Evolutionary conservation across 2,113 vertebrate genomes (phyloP), one percentile per base, ranked within the genome.

Genomic region (Salminus brasiliensis): DNA sequence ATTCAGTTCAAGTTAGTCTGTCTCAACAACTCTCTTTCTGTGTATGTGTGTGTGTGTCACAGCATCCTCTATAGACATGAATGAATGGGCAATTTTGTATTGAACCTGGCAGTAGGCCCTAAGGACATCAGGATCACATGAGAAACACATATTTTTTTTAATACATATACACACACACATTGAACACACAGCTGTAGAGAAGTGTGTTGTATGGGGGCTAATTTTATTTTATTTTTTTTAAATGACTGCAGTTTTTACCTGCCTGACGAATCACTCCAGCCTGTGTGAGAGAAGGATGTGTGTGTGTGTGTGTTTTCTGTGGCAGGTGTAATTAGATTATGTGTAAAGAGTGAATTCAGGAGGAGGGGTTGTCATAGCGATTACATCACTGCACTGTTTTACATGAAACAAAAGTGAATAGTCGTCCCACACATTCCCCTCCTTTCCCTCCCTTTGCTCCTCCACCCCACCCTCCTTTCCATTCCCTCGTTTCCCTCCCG

Each of bases 281-380:
- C n/a, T n/a, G n/a, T n/a, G n/a, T n/a, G n/a, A 21, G 21, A 2
- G 49, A 21, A 3, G 23, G 2, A 30, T 18, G 29, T 16, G 59
- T 75, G 39, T n/a, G 47, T 32, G 23, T 47, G 25, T n/a, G n/a
- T n/a, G n/a, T n/a, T n/a, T n/a, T n/a, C n/a, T 75, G 36, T 74
- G 36, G 47, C 39, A 6, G 57, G 30, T 25, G 29, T 23, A 25
- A 5, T 43, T 5, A 49, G 27, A 9, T 3, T 63, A 47, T 63
- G 43, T 34, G n/a, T 15, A 34, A n/a, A n/a, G n/a, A n/a, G n/a
- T n/a, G n/a, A n/a, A 47, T 25, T 43, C 15, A 6, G 32, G 2
- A 75, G 30, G 11, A 75, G 52, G n/a, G 23, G 29, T 65, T 75
- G 59, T 75, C 59, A 75, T 65, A 60, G 43, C 21, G 59, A 75